phyloP scores from a whole-genome alignment of 2,888 invertebrate genomes.

The Brassicogethes aeneus region DNA sequence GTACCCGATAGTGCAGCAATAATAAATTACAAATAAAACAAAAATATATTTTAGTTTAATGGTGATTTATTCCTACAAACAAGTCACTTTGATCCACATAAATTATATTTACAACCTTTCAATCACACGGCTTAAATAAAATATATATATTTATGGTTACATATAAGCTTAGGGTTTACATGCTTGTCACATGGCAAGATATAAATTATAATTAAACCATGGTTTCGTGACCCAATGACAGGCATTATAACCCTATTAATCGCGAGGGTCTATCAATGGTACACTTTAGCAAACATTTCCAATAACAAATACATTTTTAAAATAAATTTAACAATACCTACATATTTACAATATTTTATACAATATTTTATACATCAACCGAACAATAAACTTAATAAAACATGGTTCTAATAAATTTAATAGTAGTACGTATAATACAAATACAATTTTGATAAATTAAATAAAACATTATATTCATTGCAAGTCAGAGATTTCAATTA shows the following conservation, averaged over 20 bases:
- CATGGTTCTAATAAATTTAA: neutral
- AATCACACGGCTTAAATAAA: conserved; percentile 41
- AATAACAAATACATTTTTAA: neutral
- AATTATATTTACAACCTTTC: conserved; percentile 42
- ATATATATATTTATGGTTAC: conserved; percentile 29
- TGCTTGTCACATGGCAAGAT: conserved; percentile 32
- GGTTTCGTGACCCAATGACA: conserved; percentile 13
- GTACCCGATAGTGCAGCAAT: no score
- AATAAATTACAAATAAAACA: no score
- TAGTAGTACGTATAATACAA: neutral
- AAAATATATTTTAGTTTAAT: conserved; percentile 26
- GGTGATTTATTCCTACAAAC: conserved; percentile 42
- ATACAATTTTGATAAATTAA: neutral
- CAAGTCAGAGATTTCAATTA: no score
- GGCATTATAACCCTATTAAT: conserved; percentile 24
- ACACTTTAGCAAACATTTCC: conserved; percentile 23
- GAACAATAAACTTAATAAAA: neutral
- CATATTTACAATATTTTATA: neutral
- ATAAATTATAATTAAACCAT: conserved; percentile 6
- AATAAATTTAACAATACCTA: neutral
- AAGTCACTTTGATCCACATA: conserved; percentile 41
- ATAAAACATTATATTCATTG: no score
- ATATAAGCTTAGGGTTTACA: conserved; percentile 35
- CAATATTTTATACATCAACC: neutral
- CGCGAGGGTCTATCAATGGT: conserved; percentile 26